Conservation (phyloP, 1,140 invertebrate species). For the Onthophagus taurus region DNA sequence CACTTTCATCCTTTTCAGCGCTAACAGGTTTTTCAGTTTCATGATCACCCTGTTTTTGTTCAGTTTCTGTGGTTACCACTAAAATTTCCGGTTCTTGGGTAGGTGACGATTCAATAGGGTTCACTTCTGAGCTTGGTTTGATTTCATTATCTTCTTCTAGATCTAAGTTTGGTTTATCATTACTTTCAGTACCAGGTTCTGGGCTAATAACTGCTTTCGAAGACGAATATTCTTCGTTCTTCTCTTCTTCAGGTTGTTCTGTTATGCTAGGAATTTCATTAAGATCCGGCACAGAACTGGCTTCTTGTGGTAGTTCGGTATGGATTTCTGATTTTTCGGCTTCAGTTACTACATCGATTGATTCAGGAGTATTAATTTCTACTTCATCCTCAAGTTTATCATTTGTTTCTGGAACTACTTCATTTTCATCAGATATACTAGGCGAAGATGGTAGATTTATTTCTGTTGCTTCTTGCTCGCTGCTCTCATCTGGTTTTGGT, state of each 20-base stretch:
- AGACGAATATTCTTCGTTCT: not conserved
- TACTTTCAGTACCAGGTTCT: conserved; percentile 1
- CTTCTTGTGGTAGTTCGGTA: not conserved
- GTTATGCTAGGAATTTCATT: not conserved
- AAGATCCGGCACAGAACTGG: not conserved
- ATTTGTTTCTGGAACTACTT: not conserved
- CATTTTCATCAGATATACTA: not conserved
- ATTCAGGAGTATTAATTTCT: not conserved
- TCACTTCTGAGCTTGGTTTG: no score
- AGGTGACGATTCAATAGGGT: no score
- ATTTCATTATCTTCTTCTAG: no score
- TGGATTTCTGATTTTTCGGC: not conserved
- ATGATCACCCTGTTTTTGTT: not conserved
- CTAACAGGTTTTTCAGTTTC: not conserved
- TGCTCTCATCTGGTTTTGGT: no score
- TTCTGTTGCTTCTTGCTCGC: no score
- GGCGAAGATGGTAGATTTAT: no score
- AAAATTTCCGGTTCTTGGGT: not conserved
- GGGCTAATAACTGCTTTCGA: not conserved
- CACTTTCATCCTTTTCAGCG: not conserved
- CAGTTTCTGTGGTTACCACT: no score
- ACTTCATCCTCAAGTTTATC: not conserved
- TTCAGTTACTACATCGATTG: not conserved
- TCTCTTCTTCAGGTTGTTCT: not conserved
- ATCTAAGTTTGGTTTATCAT: not conserved